Evolutionary conservation across 2,888 invertebrate species (phyloP), one percentile per base, ranked within the genome.

Genomic region (Sphaerophoria rueppellii): DNA sequence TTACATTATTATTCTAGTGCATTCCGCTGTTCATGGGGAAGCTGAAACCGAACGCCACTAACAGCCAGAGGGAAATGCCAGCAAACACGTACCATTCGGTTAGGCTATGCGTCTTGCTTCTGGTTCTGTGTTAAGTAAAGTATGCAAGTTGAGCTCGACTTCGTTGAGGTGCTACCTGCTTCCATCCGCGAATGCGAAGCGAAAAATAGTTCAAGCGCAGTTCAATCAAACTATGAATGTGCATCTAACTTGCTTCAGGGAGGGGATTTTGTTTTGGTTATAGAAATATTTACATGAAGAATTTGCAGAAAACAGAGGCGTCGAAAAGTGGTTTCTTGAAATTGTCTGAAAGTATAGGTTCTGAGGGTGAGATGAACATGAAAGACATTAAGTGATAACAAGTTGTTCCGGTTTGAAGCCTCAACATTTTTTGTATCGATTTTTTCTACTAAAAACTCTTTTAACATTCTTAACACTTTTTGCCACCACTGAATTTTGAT

Each of bases 21-120:
- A 85, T 85, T 85, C 83, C 83, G 46, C 69, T 48, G 35, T n/a
- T 24, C 24, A 69, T 57, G 61, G 80, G 75, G 80, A 76, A 75
- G 69, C 74, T 57, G 14, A 67, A 54, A 70, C 61, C 32, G 9
- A 70, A 71, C 58, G 57, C 0, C 16, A 12, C 63, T 35, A 24
- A 24, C 24, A 24, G 24, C 4, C 35, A 63, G 61, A 73, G 72
- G 76, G 80, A 80, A 85, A 76, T 85, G 69, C 1, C 24, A 24
- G 24, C 76, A 54, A 73, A 52, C 61, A 60, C 73, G 67, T 57
- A 79, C 58, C 69, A 63, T 16, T 63, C 46, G 37, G 71, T 50
- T 50, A 75, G 65, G 24, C 60, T 43, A 40, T 40, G 58, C 7
- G n/a, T n/a, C 5, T 7, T 57, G 69, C 40, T 69, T 52, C 32